Base-by-base conservation (phyloP, 2,797 vertebrate genomes). In the Poeciliopsis presidionis region DNA sequence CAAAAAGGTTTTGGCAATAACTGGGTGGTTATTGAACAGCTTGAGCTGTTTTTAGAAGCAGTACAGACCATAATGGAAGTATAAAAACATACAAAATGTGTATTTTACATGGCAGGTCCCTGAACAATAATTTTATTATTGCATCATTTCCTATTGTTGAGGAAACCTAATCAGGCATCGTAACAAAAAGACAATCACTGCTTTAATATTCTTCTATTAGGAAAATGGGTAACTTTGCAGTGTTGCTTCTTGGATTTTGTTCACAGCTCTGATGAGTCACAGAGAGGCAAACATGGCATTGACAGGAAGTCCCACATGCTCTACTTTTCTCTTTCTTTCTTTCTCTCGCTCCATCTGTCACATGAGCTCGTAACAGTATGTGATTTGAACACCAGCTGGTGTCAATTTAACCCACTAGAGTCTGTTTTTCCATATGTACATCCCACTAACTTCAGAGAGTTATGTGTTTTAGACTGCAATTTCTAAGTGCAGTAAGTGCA, bases 271-370 rank as follows among this genome's bases (percentile, higher is more conserved):
- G 71, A 16, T 75, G 79, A 85, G 61, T 84, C 87, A 86, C 51
- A 53, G 65, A 72, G 28, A 57, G 73, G 53, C 53, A 69, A 78
- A 43, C 75, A 77, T 7, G 28, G 63, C 49, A 73, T 55, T 70
- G 53, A 84, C 70, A 83, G 81, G 69, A 87, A 88, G 78, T 81
- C 78, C 74, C 78, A 73, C 74, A 63, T 73, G 46, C 53, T 71
- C 71, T 55, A 77, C 73, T 77, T 79, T 71, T 47, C 59, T 77
- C 33, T 25, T 14, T 14, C 41, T 72, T 61, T 73, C 46, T 53
- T 72, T 72, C 71, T 69, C 43, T 41, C 30, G 65, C 51, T 49
- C 80, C 80, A 82, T 84, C 82, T 86, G 78, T 78, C 71, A 77
- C 79, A 81, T 51, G 25, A 70, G 70, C 74, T 69, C 30, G 39